Percentiles rank a stretch among this genome's conserved stretches.
Conservation (phyloP, 2,113 vertebrate species). For the Hiodon tergisus region DNA sequence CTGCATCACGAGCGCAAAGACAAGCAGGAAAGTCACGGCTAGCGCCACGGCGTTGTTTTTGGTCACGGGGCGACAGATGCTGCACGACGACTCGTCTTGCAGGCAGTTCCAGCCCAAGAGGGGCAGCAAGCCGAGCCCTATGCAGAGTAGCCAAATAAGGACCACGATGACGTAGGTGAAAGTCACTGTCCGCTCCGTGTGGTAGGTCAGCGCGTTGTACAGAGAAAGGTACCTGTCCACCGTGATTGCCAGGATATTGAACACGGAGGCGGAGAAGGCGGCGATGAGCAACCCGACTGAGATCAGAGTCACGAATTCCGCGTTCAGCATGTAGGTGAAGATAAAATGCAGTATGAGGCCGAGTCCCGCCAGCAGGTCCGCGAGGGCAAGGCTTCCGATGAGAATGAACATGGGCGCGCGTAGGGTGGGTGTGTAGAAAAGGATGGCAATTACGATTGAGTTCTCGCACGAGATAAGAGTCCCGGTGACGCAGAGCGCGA, state of each 20-base stretch:
- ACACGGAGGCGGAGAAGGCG: constrained; percentile 81
- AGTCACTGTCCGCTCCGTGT: constrained; percentile 76
- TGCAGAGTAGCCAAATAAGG: constrained; percentile 70
- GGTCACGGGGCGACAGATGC: constrained; percentile 78
- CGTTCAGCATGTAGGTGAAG: constrained; percentile 73
- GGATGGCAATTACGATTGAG: constrained; percentile 78
- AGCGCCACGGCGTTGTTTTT: constrained; percentile 79
- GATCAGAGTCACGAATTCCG: constrained; percentile 67
- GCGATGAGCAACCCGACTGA: constrained; percentile 73
- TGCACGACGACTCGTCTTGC: constrained; percentile 69
- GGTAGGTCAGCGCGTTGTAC: constrained; percentile 86
- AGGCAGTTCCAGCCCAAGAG: constrained; percentile 87
- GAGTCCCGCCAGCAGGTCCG: constrained; percentile 78
- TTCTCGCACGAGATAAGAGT: constrained; percentile 83
- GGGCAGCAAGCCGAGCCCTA: constrained; percentile 72
- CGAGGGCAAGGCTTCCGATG: constrained; percentile 79
- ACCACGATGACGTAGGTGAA: constrained; percentile 76
- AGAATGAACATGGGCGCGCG: constrained; percentile 79
- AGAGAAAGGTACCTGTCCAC: constrained; percentile 87
- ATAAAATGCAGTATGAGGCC: constrained; percentile 81
- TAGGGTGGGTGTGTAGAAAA: constrained; percentile 78
- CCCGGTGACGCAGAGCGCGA: constrained; percentile 80
- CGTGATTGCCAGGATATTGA: constrained; percentile 84
- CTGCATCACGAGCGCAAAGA: constrained; percentile 86
- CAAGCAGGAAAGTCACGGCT: constrained; percentile 76